A percentile compares a stretch with the other conserved stretches of the same genome.
phyloP scores from a whole-genome alignment of 2,113 vertebrate genomes.

The Mesocricetus auratus region DNA sequence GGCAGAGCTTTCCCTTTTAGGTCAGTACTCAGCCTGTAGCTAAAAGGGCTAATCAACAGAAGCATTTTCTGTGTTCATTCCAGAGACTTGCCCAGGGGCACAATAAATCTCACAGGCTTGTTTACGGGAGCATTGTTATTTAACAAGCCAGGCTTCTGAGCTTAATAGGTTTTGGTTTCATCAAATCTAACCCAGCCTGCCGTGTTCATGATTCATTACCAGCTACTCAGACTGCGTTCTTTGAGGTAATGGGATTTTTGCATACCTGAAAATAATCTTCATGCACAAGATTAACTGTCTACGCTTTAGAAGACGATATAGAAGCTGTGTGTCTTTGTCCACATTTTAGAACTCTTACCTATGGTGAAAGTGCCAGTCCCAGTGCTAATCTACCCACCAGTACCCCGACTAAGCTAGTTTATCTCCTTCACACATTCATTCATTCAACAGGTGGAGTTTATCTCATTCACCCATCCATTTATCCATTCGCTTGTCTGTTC shows the following conservation, averaged over 20 bases:
- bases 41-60: conserved; percentile 65
- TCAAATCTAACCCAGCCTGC: conserved; percentile 38
- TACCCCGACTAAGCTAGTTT: background rate
- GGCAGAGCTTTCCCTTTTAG: conserved; percentile 66
- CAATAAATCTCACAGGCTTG: conserved; percentile 60
- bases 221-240: background rate
- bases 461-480: background rate
- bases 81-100: conserved; percentile 78
- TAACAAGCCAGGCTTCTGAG: conserved; percentile 52
- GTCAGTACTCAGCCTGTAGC: conserved; percentile 68
- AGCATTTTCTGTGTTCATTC: conserved; percentile 56
- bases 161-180: conserved; percentile 48
- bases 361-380: background rate
- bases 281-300: background rate
- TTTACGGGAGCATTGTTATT: conserved; percentile 68
- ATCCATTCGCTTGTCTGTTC: background rate
- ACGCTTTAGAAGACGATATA: background rate
- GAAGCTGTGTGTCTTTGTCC: background rate
- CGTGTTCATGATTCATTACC: background rate
- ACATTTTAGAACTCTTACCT: background rate
- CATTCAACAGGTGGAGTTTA: background rate
- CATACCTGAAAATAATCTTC: conserved; percentile 8
- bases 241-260: background rate
- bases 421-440: background rate
- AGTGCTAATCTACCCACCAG: background rate